phyloP scores from a whole-genome alignment of 2,888 invertebrate genomes.

The Antitype chi region DNA sequence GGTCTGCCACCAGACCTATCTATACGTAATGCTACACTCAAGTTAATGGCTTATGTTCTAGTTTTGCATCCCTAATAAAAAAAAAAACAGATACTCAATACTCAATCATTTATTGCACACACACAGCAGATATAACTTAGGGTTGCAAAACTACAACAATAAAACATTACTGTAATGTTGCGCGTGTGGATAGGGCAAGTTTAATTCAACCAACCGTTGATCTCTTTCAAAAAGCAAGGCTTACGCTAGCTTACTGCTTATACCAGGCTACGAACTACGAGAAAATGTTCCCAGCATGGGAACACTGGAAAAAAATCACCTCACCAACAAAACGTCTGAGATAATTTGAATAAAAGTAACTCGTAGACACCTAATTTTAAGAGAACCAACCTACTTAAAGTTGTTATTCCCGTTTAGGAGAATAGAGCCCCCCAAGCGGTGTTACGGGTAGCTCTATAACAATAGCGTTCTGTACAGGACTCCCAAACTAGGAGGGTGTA shows the following conservation, averaged over 20 bases:
- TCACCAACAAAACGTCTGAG: neutral
- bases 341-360: neutral
- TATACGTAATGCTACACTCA: too few relatives aligned
- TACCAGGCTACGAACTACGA: neutral
- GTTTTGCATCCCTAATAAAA: too few relatives aligned
- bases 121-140: too few relatives aligned
- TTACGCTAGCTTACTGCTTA: too few relatives aligned
- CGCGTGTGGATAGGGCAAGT: neutral
- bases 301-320: neutral
- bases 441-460: conserved; percentile 28
- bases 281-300: neutral
- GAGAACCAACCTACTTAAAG: conserved; percentile 12
- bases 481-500: conserved; percentile 17
- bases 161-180: too few relatives aligned
- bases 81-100: too few relatives aligned
- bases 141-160: too few relatives aligned
- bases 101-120: too few relatives aligned
- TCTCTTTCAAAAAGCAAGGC: neutral
- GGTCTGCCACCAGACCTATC: too few relatives aligned
- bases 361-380: neutral
- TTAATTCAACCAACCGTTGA: neutral
- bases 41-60: too few relatives aligned
- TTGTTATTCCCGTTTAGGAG: conserved; percentile 31
- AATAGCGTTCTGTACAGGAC: conserved; percentile 19
- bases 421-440: conserved; percentile 21